A percentile compares a stretch with the other conserved stretches of the same genome.
These are phyloP conservation scores for Drosophila limbata DNA, from an alignment of 2,888 invertebrate species.

Conservation along the genomic window DNA sequence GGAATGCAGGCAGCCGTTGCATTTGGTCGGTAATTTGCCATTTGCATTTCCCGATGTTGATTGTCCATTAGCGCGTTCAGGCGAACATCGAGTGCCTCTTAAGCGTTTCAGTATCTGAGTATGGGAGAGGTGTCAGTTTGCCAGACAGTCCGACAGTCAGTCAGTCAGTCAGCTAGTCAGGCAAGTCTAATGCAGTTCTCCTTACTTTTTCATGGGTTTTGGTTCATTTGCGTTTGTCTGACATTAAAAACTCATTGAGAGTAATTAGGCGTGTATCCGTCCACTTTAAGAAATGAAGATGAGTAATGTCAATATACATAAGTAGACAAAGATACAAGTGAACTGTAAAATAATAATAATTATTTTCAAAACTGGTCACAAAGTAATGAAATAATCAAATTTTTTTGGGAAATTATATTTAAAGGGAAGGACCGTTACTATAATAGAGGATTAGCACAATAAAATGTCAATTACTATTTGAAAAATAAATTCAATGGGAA, in stretches of 20 bases:
- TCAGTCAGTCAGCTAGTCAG: constrained; percentile 9
- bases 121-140: constrained; percentile 66
- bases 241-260: constrained; percentile 63
- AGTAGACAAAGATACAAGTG: too few relatives aligned
- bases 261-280: constrained; percentile 67
- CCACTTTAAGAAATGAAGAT: constrained; percentile 34
- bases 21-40: constrained; percentile 61
- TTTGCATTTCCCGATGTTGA: constrained; percentile 60
- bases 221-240: constrained; percentile 37
- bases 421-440: too few relatives aligned
- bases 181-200: constrained; percentile 17
- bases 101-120: constrained; percentile 30
- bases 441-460: too few relatives aligned
- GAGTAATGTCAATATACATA: constrained; percentile 55
- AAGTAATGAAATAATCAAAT: too few relatives aligned
- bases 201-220: constrained; percentile 15
- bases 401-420: too few relatives aligned
- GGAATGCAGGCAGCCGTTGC: constrained; percentile 45
- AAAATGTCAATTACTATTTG: too few relatives aligned
- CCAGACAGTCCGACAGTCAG: constrained; percentile 4
- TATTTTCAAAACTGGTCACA: too few relatives aligned
- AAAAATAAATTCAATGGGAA: too few relatives aligned
- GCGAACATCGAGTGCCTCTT: constrained; percentile 37
- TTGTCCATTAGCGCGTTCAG: constrained; percentile 72
- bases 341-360: too few relatives aligned